phyloP scores from a whole-genome alignment of 1,140 invertebrate species.

The Rhysida immarginata region DNA sequence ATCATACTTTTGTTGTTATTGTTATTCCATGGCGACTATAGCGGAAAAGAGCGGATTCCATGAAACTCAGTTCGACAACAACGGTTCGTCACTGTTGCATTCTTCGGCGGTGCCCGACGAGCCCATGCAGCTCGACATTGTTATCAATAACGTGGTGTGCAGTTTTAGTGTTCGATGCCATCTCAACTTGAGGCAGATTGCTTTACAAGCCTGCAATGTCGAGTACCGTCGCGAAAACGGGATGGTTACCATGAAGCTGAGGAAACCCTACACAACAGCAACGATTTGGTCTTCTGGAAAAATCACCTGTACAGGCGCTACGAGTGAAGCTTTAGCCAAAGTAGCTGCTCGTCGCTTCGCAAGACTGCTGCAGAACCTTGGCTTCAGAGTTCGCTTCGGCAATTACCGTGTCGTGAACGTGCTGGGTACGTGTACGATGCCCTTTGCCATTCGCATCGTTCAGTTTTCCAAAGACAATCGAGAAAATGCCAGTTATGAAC shows the following conservation, averaged over 20 bases:
- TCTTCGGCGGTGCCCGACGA: too few relatives aligned
- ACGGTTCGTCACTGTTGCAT: too few relatives aligned
- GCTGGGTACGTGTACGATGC: slow-evolving; percentile 89
- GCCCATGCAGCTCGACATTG: slow-evolving; percentile 53
- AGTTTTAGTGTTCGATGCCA: slow-evolving; percentile 95
- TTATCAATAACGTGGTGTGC: slow-evolving; percentile 97
- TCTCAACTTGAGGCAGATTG: slow-evolving; percentile 88
- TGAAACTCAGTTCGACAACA: too few relatives aligned
- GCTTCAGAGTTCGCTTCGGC: slow-evolving; percentile 70
- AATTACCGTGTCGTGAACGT: slow-evolving; percentile 96
- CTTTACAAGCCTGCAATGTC: slow-evolving; percentile 80
- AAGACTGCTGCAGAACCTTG: slow-evolving; percentile 78
- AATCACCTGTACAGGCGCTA: slow-evolving; percentile 89
- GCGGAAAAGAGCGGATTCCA: too few relatives aligned
- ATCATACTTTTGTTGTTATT: too few relatives aligned
- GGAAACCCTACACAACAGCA: slow-evolving; percentile 84
- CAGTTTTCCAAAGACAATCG: slow-evolving; percentile 68
- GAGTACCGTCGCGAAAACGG: slow-evolving; percentile 90
- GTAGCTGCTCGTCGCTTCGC: slow-evolving; percentile 84
- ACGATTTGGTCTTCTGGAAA: slow-evolving; percentile 97
- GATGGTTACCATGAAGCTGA: slow-evolving; percentile 94
- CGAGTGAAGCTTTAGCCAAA: slow-evolving; percentile 68
- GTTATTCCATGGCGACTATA: too few relatives aligned
- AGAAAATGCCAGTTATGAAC: slow-evolving; percentile 78
- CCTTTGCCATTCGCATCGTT: slow-evolving; percentile 88